Base-by-base conservation (phyloP, 2,888 invertebrate genomes). In the Crocallis elinguaria region DNA sequence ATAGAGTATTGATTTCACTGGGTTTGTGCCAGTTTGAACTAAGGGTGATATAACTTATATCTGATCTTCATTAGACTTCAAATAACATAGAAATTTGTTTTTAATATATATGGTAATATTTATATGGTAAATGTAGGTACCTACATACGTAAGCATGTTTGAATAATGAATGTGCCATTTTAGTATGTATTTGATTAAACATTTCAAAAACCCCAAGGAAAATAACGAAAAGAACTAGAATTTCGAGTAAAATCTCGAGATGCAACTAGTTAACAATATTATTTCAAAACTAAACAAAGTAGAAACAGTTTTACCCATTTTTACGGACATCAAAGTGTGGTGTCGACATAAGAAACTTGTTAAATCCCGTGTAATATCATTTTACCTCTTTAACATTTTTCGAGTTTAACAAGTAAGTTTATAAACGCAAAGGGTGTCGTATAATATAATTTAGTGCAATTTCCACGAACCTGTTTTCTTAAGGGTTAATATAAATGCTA, bases 401-500 rank as follows among this genome's bases (percentile, higher is more conserved):
- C 23, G 42, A 33, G 29, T 32, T 13, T 23, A 12, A 30, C 19
- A 43, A 29, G 33, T 23, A 37, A 35, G 16, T 12, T n/a, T n/a
- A n/a, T n/a, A n/a, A 45, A 52, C 27, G 33, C 60, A 62, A 68
- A 75, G 73, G 59, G 65, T 62, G 65, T 45, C 70, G 57, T 41
- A 23, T 81, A 76, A 82, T 75, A 63, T 77, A 73, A 82, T 83
- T 78, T 77, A 74, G 62, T 74, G 75, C 77, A 78, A 82, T 78
- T 76, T 77, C 64, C 66, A 64, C 69, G 71, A 79, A 79, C 74
- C 73, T 79, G 77, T 79, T 81, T 77, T 78, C 79, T 80, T 77
- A 81, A 76, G 77, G 79, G 82, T 82, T 86, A 83, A 87, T 86
- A 86, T 87, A 86, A 85, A 87, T 87, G 87, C 85, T 80, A 86